Base-by-base conservation (phyloP, 2,888 invertebrate species). In the Herminia tarsipennalis region DNA sequence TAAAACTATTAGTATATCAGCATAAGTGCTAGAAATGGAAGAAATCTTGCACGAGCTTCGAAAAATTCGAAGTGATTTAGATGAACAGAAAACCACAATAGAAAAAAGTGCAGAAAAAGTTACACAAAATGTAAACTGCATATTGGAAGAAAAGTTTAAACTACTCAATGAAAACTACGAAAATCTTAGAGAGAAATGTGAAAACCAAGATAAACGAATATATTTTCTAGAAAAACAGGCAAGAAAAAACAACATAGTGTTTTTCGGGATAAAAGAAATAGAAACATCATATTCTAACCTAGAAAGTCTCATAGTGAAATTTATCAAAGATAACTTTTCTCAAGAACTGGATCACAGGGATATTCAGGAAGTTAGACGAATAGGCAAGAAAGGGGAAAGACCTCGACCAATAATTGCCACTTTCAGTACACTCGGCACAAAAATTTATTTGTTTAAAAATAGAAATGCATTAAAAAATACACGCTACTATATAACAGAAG, bases 91-190 rank as follows among this genome's bases (percentile, higher is more conserved):
- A 49, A 38, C 5, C 0, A 20, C 47, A 1, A 56, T 60, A 5
- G 10, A 8, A 10, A 38, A 56, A 38, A 54, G 21, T 10, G 51
- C 56, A 2, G 44, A 52, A 37, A 22, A 55, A 28, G 50, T 56
- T 12, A 59, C 56, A 5, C 30, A 51, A 49, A 56, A 56, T 30
- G 36, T 56, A 41, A 53, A 56, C 27, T 42, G 27, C 25, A 46
- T 52, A 20, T 30, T 58, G 16, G 55, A 52, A 20, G 47, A 30
- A n/a, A 58, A 55, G 24, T 49, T 58, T 30, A 44, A 46, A 41
- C 6, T 21, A 35, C 34, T 35, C 21, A 42, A 55, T 29, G 45
- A 39, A 44, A 54, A 54, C 13, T 37, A 49, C 3, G 52, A 55
- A 1, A 2, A 49, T 12, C 44, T 52, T 1, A 50, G 28, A 25